phyloP scores from a whole-genome alignment of 2,797 vertebrate genomes.

The Amphiprion clarkii region DNA sequence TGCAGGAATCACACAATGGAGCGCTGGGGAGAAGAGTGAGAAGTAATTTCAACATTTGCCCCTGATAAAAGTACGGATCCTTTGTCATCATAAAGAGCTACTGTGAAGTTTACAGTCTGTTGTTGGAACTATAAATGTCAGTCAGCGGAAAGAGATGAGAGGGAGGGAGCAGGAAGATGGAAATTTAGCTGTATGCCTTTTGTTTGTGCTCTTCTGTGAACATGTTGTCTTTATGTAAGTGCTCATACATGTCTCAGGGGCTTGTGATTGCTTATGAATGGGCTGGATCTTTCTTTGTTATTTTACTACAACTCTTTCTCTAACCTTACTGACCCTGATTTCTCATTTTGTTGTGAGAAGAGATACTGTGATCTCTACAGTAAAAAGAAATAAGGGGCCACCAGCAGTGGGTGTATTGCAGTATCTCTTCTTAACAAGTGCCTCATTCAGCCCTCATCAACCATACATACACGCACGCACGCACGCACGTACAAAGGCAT shows the following conservation, averaged over 20 bases:
- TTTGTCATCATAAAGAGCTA: constrained; percentile 68
- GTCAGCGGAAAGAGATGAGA: constrained; percentile 32
- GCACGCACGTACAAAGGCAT: no score
- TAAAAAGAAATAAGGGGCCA: constrained; percentile 40
- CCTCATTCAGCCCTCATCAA: constrained; percentile 59
- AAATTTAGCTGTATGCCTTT: constrained; percentile 33
- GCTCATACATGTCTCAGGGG: neutral
- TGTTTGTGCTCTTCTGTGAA: neutral
- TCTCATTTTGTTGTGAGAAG: constrained; percentile 39
- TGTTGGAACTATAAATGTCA: constrained; percentile 68
- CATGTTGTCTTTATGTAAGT: neutral
- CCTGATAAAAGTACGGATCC: constrained; percentile 72
- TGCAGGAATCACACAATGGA: constrained; percentile 41
- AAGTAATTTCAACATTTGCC: constrained; percentile 61
- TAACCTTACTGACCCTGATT: neutral
- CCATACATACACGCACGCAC: constrained; percentile 49
- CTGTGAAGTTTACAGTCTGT: constrained; percentile 68
- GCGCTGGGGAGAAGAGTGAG: constrained; percentile 36
- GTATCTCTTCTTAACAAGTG: constrained; percentile 60
- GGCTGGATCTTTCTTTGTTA: constrained; percentile 23
- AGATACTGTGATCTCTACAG: constrained; percentile 30
- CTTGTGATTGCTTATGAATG: constrained; percentile 23
- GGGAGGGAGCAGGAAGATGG: constrained; percentile 11
- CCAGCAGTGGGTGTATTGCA: constrained; percentile 32
- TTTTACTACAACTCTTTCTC: constrained; percentile 29